A percentile compares a stretch with the other conserved stretches of the same genome.
These are phyloP conservation scores for Tetramorium simillimum DNA, from an alignment of 1,140 invertebrate genomes.

Conservation along the genomic window DNA sequence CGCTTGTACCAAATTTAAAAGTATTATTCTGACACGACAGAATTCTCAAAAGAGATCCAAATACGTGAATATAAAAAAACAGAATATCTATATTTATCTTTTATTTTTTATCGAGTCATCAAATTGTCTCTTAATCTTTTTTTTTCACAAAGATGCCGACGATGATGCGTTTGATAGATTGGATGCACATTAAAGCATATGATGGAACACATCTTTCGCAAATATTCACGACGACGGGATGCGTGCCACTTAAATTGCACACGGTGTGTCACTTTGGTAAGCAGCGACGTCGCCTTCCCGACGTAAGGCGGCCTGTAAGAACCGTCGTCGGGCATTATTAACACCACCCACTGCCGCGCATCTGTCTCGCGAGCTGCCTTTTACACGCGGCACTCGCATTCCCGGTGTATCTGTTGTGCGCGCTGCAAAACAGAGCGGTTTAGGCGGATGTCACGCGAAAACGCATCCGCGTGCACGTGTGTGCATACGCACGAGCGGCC, in stretches of 20 bases:
- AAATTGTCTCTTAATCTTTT: neutral
- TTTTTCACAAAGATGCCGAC: neutral
- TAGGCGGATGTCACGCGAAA: conserved; percentile 48
- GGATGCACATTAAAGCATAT: neutral
- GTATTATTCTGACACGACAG: too few relatives aligned
- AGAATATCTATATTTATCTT: neutral
- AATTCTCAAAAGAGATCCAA: too few relatives aligned
- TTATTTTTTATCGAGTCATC: neutral
- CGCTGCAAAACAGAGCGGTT: conserved; percentile 24
- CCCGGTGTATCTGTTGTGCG: neutral
- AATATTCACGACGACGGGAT: conserved; percentile 13
- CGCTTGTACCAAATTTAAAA: too few relatives aligned
- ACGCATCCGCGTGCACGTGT: conserved; percentile 45
- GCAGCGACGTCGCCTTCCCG: conserved; percentile 10
- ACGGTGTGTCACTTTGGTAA: conserved; percentile 36
- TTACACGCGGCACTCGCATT: conserved; percentile 36
- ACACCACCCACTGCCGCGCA: conserved; percentile 34
- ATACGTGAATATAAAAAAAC: too few relatives aligned
- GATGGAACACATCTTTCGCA: conserved; percentile 14
- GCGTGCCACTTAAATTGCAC: conserved; percentile 46
- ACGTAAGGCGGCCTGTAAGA: conserved; percentile 49
- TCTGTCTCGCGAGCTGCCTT: conserved; percentile 44
- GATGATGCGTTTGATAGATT: conserved; percentile 6
- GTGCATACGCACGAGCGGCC: conserved; percentile 39
- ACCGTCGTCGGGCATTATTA: conserved; percentile 55